Base-by-base conservation (phyloP, 2,113 vertebrate genomes). In the Steatornis caripensis region DNA sequence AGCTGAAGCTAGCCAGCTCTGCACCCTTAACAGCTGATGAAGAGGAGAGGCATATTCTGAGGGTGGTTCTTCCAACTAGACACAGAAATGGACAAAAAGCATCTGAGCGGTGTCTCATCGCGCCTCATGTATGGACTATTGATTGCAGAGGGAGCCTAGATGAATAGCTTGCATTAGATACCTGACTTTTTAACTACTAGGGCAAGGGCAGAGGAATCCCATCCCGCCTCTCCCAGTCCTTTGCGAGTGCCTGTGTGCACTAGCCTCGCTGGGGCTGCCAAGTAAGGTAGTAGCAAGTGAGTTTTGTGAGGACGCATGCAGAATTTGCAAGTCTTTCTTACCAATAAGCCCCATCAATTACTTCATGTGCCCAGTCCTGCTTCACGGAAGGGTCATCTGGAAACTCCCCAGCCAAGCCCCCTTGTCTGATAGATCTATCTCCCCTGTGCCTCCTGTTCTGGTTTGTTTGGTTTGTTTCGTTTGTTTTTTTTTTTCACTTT, bases 191-290 rank as follows among this genome's bases (percentile, higher is more conserved):
- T 15, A 7, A 14, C 39, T 37, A 8, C n/a, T 49, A 37, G 29
- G 48, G 26, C 0, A 1, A 70, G 30, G 23, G 27, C 51, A 51
- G 57, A 39, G 21, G 41, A 70, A 27, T 84, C 60, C 49, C 26
- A 20, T 54, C 27, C 37, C 23, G 46, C 15, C 9, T 74, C 12
- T 60, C 13, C 13, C 32, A 32, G 34, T 34, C 32, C 55, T 70
- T 58, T 61, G n/a, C 1, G 3, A 66, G 22, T 29, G 11, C 21
- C 45, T 39, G 8, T 0, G 0, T 49, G 26, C 22, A 41, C 17
- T 37, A 68, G 46, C 34, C 15, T 87, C 18, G 21, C 32, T 10
- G 36, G 17, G 66, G 23, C 36, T 85, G 5, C 74, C 11, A 15
- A 55, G 18, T 30, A 46, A 18, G 2, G 9, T 13, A 27, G 13